These are phyloP conservation scores for Microtus montanus DNA, from an alignment of 2,113 vertebrate species.

Conservation along the genomic window DNA sequence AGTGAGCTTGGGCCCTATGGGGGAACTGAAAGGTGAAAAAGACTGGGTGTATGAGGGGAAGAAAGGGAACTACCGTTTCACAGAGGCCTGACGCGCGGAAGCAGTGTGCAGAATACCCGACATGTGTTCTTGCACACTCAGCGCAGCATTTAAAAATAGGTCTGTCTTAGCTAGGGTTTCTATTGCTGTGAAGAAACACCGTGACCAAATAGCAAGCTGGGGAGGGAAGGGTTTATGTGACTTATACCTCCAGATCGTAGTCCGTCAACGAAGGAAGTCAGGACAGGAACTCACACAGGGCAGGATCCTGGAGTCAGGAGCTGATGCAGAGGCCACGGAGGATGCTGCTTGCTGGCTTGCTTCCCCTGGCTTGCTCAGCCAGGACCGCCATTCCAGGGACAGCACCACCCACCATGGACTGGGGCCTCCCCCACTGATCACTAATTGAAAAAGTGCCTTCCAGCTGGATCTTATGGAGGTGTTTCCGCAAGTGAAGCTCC, in stretches of 20 bases:
- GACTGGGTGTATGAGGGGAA: neutral
- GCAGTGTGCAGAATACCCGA: neutral
- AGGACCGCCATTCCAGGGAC: neutral
- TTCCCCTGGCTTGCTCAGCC: neutral
- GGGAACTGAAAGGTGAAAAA: neutral
- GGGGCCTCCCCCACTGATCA: neutral
- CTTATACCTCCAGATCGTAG: neutral
- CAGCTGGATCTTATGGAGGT: neutral
- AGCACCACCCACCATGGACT: neutral
- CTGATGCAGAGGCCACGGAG: neutral
- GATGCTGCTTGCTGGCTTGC: neutral
- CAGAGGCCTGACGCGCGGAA: neutral
- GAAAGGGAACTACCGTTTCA: neutral
- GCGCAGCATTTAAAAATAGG: neutral
- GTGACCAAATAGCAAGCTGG: neutral
- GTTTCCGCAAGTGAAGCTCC: neutral
- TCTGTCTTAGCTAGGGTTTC: neutral
- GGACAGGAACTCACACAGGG: neutral
- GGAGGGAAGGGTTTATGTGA: neutral
- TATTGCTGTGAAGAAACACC: neutral
- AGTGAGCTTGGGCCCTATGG: neutral
- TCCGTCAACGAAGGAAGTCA: neutral
- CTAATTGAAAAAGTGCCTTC: neutral
- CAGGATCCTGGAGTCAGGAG: neutral
- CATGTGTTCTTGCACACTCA: neutral